Base-by-base conservation (phyloP, 2,797 vertebrate species). In the Podargus strigoides region DNA sequence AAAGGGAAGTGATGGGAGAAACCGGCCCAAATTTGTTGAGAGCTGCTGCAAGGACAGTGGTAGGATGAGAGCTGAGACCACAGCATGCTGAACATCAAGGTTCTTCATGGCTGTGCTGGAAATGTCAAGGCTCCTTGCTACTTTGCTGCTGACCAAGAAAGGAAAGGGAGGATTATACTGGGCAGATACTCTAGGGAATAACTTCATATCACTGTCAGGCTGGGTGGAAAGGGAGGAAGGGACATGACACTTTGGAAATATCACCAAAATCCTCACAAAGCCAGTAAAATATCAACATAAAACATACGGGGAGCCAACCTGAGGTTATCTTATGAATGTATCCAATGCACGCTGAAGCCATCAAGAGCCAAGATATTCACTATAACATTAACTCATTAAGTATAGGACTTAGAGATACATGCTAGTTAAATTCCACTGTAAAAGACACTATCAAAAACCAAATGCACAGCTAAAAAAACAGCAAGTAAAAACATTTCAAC, bases 1-100 rank as follows among this genome's bases (percentile, higher is more conserved):
- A 37, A 69, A 73, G 18, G 7, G 32, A 74, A 74, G 26, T 0
- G 14, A 32, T 16, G 16, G 10, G 36, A 53, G 39, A 42, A 63
- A 14, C 27, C 27, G 34, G 18, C 23, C 24, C 50, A 52, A 37
- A 67, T 62, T 42, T 36, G 23, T 30, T 9, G 46, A 56, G 6
- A 47, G 19, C 10, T 6, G 3, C 32, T 37, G 28, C 0, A 0
- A 70, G 36, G 44, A 30, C 10, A 32, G 26, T 14, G n/a, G 37
- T 56, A 37, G 46, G 50, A 80, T 42, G 60, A 10, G 53, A 28
- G 13, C 14, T 60, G 49, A 79, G 28, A 26, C 75, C 37, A n/a
- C 39, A 72, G 37, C 36, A 67, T 0, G 1, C 22, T 72, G 37
- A 77, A 69, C 26, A 28, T 73, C 19, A 77, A 53, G 28, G 52